Evolutionary conservation across 2,797 vertebrate species (phyloP), one percentile per base, ranked within the genome.

Genomic region (Todus mexicanus): DNA sequence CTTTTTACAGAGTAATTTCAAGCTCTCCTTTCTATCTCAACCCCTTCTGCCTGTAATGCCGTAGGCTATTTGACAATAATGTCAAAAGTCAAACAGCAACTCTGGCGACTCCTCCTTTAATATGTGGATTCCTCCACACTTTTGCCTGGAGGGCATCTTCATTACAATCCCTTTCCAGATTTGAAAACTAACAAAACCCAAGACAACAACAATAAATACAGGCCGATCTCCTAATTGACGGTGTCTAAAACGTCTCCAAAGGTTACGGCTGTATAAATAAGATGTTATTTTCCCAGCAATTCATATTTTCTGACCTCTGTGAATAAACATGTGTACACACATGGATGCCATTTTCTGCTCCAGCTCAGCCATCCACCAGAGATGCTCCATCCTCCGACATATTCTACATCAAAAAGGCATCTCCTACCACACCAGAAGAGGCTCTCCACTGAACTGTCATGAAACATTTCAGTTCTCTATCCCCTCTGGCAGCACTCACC

Each of bases 11-110:
- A 87, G 33, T 78, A 84, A 84, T 83, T 85, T 75, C 25, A 81
- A 61, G 51, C 38, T 81, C 79, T 66, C 45, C 26, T 48, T 87
- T 64, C 63, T 51, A 69, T 66, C 51, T 53, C 63, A 89, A 81
- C 56, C 56, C 27, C 48, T 92, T 68, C 48, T 89, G 84, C 69
- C 56, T 91, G n/a, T n/a, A 59, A 77, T 63, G 56, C 65, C 9
- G 0, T 15, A 73, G 79, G 87, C 68, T 1, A 45, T 16, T 35
- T 6, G 21, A 79, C 66, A 93, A 73, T 10, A 73, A 82, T 37
- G 65, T 90, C 89, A 95, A 7, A 92, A 93, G 80, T 76, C 89
- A 77, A 96, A 77, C 29, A 85, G 81, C 63, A 94, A 29, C 80
- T 93, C 90, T 54, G 53, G 66, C 2, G 6, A 81, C 66, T 86